Conservation (phyloP, 1,140 invertebrate species). For the Calliphora vicina region DNA sequence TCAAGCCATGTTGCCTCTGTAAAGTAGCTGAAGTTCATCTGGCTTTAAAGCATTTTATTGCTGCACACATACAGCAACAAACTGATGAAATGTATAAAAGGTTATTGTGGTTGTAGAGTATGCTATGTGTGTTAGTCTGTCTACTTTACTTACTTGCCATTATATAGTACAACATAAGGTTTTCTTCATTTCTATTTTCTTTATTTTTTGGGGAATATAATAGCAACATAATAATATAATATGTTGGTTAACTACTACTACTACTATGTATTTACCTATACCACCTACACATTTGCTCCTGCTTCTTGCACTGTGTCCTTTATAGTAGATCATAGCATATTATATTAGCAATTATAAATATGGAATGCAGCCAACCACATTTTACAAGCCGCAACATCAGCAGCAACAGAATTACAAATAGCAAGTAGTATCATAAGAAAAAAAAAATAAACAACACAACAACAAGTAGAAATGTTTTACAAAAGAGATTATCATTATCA, state of each 20-base stretch:
- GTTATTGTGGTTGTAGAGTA: neutral
- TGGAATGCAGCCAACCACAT: slow-evolving; percentile 45
- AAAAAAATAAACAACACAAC: too few relatives aligned
- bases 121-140: neutral
- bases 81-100: neutral
- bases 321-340: slow-evolving; percentile 49
- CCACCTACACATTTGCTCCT: neutral
- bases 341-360: slow-evolving; percentile 63
- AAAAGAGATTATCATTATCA: slow-evolving; percentile 19
- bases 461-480: slow-evolving; percentile 5
- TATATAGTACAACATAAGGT: neutral
- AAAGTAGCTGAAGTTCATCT: neutral
- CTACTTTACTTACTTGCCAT: neutral
- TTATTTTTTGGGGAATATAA: neutral
- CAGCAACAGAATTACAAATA: neutral
- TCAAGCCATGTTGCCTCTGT: neutral
- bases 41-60: neutral
- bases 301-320: neutral
- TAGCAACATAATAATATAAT: neutral
- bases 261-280: neutral
- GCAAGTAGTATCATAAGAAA: slow-evolving; percentile 12
- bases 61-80: neutral
- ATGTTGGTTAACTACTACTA: neutral
- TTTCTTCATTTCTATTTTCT: neutral
- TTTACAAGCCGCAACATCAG: neutral